Evolutionary conservation across 1,140 invertebrate genomes (phyloP), one percentile per base, ranked within the genome.

Genomic region (Lepidostoma basale): DNA sequence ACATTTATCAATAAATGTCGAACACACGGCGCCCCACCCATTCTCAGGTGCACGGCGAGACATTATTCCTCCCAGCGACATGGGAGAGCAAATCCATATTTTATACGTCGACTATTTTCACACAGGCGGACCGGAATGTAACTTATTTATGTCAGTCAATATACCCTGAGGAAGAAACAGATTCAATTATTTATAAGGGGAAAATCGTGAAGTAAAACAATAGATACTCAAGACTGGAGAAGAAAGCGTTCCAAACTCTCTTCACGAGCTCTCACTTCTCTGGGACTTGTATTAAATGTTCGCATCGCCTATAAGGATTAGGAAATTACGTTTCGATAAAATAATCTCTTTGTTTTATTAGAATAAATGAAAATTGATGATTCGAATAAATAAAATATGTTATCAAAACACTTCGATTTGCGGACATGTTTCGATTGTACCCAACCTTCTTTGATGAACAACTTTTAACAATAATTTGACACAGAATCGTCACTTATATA

Each of bases 181-280:
- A 70, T 70, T 70, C 69, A 70, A 70, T 70, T 70, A 70, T 70
- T 70, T 67, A 70, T 67, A 70, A 70, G 69, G 64, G 36, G 58
- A 67, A 67, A 70, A 70, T 70, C 69, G 69, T 52, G 69, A 63
- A 65, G 64, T 63, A 70, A 70, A 70, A 70, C 69, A 70, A 70
- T 70, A 64, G 59, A 54, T 62, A 54, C 49, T 60, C 45, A 54
- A 39, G 68, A 26, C 36, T n/a, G 14, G 25, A n/a, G 8, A 3
- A 25, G 12, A n/a, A n/a, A 16, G 52, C 56, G n/a, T n/a, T n/a
- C 45, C 12, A 16, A 62, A 62, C 25, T 10, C 40, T 40, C 39
- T 23, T 8, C n/a, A 44, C 62, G 56, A 64, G 54, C 60, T 70
- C 68, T 66, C 65, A 45, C 60, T 67, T 56, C 58, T 70, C 66